Evolutionary conservation across 2,888 invertebrate species (phyloP).

Genomic region (Andrena chrysosceles): DNA sequence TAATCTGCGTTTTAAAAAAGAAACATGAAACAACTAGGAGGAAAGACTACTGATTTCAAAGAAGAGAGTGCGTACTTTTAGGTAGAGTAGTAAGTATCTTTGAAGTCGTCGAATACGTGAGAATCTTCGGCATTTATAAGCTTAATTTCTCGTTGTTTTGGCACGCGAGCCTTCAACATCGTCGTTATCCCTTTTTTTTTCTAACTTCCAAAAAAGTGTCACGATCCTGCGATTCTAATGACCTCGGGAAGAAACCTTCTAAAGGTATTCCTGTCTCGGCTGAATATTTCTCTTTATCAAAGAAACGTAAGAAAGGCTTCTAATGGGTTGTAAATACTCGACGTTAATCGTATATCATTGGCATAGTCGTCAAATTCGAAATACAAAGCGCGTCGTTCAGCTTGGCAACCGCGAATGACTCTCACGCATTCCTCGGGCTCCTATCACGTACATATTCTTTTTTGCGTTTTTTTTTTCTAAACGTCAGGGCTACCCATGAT

Average conservation of each 20-base stretch:
- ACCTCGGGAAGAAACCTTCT: slow-evolving; percentile 3
- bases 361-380: slow-evolving; percentile 24
- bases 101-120: slow-evolving; percentile 67
- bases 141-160: slow-evolving; percentile 51
- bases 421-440: slow-evolving; percentile 67
- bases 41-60: slow-evolving; percentile 72
- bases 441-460: slow-evolving; percentile 62
- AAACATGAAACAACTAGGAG: slow-evolving; percentile 70
- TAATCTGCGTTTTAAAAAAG: slow-evolving; percentile 70
- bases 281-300: slow-evolving; percentile 10
- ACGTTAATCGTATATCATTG: slow-evolving; percentile 19
- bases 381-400: slow-evolving; percentile 29
- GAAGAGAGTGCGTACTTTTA: slow-evolving; percentile 71
- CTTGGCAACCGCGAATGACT: slow-evolving; percentile 57
- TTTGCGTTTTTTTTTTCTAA: slow-evolving; percentile 46
- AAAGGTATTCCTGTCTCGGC: not conserved
- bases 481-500: slow-evolving; percentile 62
- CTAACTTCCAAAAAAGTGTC: slow-evolving; percentile 21
- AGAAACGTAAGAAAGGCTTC: slow-evolving; percentile 3
- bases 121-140: slow-evolving; percentile 55
- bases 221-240: slow-evolving; percentile 22
- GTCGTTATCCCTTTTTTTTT: slow-evolving; percentile 11
- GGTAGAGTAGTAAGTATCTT: slow-evolving; percentile 68
- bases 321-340: not conserved
- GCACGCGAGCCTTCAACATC: slow-evolving; percentile 59